Evolutionary conservation across 1,140 invertebrate species (phyloP), one percentile per base, ranked within the genome.

Genomic region (Eupristina koningsbergeri): DNA sequence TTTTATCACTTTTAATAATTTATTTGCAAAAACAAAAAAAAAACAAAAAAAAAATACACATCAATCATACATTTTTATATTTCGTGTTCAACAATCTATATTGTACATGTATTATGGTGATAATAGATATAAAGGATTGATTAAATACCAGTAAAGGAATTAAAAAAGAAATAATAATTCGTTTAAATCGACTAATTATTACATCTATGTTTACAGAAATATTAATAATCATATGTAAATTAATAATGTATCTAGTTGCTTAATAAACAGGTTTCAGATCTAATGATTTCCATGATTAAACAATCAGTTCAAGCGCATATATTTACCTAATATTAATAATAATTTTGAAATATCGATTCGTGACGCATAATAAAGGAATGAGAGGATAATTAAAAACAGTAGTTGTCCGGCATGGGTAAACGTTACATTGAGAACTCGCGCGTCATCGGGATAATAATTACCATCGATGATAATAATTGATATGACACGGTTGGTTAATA

Each of bases 381-480:
- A 22, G 34, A 61, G 6, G 26, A 26, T 26, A 76, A 36, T 34
- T 8, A 53, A 2, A 58, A 76, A 39, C 61, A 39, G 26, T 36
- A 47, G 19, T 73, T 53, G 74, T 61, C 61, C 69, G 41, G 19
- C 34, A 50, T 26, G 26, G 2, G 8, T 36, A 15, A 3, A 75
- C 2, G 11, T 3, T 31, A 45, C 22, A 34, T 22, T 7, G 31
- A 29, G 15, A 11, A 8, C 11, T 7, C 34, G 31, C 73, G 50
- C 26, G 39, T 9, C 47, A 19, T 17, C 69, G 69, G 13, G 47
- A 71, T 13, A 47, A 71, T 58, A 80, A 80, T 81, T 81, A 61
- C n/a, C 58, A 15, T 26, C 34, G 6, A n/a, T 83, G 45, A 41
- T 39, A 58, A 83, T 39, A 83, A 83, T 83, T 83, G 79, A 83